Conservation (phyloP, 2,113 vertebrate species). For the Pterocles orientalis region DNA sequence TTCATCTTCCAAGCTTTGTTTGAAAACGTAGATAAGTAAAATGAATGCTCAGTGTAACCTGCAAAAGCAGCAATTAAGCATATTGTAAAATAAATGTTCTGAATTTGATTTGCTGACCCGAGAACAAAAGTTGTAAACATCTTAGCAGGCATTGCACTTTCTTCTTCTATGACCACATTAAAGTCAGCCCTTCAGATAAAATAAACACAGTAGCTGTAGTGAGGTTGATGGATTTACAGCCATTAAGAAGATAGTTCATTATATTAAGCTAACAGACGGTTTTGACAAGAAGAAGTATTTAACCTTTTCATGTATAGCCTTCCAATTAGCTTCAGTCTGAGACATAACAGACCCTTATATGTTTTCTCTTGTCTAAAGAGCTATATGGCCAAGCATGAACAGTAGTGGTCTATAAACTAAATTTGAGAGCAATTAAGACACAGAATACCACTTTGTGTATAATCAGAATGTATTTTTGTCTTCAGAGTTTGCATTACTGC, state of each 20-base stretch:
- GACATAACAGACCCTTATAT: neutral
- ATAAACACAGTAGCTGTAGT: neutral
- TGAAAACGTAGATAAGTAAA: neutral
- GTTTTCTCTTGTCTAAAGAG: neutral
- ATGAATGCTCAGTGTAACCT: neutral
- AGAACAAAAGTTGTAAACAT: neutral
- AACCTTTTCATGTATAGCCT: neutral
- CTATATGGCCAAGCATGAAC: neutral
- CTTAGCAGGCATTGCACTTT: neutral
- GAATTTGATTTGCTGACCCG: neutral
- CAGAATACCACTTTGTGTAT: neutral
- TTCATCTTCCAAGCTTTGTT: neutral
- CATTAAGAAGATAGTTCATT: conserved; percentile 5
- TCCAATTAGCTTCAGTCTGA: conserved; percentile 8
- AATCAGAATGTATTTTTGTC: neutral
- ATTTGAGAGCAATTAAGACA: neutral
- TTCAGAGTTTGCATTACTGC: neutral
- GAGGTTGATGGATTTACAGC: neutral
- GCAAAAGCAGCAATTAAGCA: neutral
- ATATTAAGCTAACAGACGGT: neutral
- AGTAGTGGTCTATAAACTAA: neutral
- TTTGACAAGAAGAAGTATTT: conserved; percentile 3
- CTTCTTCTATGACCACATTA: neutral
- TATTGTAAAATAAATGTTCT: neutral
- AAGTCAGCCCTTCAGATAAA: neutral